Evolutionary conservation across 2,113 vertebrate species (phyloP), one percentile per base, ranked within the genome.

Genomic region (Seriola aureovittata): DNA sequence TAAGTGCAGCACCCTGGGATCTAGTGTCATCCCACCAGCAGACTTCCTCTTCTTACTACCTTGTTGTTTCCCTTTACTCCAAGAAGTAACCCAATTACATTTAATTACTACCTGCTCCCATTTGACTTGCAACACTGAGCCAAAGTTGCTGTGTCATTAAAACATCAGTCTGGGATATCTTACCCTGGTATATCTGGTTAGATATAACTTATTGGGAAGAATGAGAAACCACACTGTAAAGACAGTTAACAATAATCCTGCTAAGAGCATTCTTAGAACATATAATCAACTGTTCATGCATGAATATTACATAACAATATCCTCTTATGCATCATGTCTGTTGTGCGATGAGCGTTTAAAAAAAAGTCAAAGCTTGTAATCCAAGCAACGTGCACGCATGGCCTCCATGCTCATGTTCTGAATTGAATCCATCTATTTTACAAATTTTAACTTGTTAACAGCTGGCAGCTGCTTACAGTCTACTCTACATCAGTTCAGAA

Each of bases 131-230:
- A 25, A 80, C 50, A 17, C 11, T 8, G 76, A 75, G 8, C 57
- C 25, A 79, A 60, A 81, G 16, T 17, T 71, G 74, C 65, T 71
- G 23, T 21, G 40, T 76, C 57, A 73, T 23, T 55, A 85, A 68
- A 69, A 46, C 46, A 5, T 44, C n/a, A 42, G 7, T 44, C 12
- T 19, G 38, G 0, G 16, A 60, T 3, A 67, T 25, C 14, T 4
- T 32, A 32, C 13, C 8, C 36, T 25, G 10, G 7, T 38, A 46
- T 46, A 48, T 68, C n/a, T 5, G 0, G 34, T 13, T 23, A 29
- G 62, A 69, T 32, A 19, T 19, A 34, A 17, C 29, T 54, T 48
- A 42, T n/a, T 63, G n/a, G 17, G n/a, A 34, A 64, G 16, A 57
- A 34, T 32, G 4, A 19, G 14, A 59, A 65, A 63, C 25, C n/a